phyloP scores from a whole-genome alignment of 2,113 vertebrate species.

The Girardinichthys multiradiatus region DNA sequence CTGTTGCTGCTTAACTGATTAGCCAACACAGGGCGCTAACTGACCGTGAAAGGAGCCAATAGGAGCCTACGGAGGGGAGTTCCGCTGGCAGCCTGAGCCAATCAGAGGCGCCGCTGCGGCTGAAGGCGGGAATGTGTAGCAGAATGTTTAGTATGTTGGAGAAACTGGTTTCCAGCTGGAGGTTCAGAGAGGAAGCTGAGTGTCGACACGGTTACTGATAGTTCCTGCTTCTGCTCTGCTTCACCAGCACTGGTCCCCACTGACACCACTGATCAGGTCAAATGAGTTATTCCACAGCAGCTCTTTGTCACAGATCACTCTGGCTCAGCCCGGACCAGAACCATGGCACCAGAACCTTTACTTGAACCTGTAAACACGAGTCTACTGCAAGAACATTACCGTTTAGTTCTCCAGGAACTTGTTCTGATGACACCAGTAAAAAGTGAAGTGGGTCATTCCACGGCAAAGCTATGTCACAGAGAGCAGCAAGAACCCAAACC shows the following conservation, averaged over 20 bases:
- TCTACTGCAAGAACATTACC: background rate
- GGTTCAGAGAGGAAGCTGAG: conserved; percentile 13
- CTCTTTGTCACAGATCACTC: background rate
- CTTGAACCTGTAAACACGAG: background rate
- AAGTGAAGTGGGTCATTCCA: too few relatives aligned
- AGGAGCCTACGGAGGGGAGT: background rate
- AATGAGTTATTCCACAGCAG: background rate
- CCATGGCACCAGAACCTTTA: background rate
- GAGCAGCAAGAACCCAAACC: too few relatives aligned
- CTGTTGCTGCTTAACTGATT: background rate
- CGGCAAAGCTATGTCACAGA: too few relatives aligned
- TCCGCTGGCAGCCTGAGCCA: background rate
- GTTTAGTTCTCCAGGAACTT: background rate
- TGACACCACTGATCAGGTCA: background rate
- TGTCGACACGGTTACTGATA: background rate
- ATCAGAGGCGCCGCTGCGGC: background rate
- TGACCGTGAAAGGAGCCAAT: conserved; percentile 42
- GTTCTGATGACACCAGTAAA: too few relatives aligned
- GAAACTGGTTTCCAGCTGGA: conserved; percentile 17
- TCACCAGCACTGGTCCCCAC: background rate
- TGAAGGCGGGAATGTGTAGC: conserved; percentile 12
- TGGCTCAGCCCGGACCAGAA: background rate
- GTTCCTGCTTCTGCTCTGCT: background rate
- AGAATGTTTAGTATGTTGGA: conserved; percentile 16
- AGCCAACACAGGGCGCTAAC: background rate